Conservation (phyloP, 2,888 invertebrate genomes). For the Ormyrus rosae region DNA sequence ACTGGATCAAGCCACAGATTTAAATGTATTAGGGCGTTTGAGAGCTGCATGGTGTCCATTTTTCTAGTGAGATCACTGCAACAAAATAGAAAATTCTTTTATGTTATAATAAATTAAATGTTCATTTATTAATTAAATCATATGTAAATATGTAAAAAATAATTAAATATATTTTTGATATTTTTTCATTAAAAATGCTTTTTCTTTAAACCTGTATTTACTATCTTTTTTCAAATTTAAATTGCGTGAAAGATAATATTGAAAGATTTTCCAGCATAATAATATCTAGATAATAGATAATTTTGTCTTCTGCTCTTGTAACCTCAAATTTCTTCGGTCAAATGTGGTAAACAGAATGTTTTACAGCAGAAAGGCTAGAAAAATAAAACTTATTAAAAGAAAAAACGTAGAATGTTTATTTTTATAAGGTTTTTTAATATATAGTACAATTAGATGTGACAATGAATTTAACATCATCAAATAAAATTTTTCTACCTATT, state of each 20-base stretch:
- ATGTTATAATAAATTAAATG: constrained; percentile 2
- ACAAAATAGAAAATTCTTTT: no score
- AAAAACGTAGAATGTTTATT: no score
- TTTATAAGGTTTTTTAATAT: no score
- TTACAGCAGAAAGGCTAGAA: no score
- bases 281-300: constrained; percentile 13
- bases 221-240: neutral
- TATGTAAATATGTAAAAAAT: constrained; percentile 19
- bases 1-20: constrained; percentile 83
- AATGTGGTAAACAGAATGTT: no score
- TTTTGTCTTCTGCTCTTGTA: constrained; percentile 28
- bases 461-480: no score
- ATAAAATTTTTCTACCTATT: no score
- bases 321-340: neutral
- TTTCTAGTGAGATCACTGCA: constrained; percentile 1
- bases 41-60: constrained; percentile 81
- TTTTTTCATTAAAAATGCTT: neutral
- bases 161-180: neutral
- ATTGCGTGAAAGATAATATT: neutral
- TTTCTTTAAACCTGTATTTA: no score
- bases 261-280: neutral
- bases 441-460: no score
- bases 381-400: no score
- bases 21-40: constrained; percentile 81
- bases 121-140: neutral